Evolutionary conservation across 1,140 invertebrate species (phyloP).

Genomic region (Cydia fagiglandana): DNA sequence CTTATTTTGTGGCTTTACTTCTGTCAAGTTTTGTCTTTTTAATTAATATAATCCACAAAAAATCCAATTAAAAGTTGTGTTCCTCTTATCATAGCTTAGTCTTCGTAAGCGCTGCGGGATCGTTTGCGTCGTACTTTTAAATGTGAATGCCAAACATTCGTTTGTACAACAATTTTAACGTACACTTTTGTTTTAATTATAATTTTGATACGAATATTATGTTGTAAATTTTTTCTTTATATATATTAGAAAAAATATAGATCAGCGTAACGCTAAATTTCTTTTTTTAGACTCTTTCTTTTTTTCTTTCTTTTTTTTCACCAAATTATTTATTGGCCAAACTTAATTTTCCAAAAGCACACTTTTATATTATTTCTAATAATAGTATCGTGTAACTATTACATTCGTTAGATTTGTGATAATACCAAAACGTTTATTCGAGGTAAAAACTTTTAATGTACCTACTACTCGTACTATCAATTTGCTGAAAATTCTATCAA

Average conservation of each 20-base stretch:
- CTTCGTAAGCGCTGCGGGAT: conserved; percentile 41
- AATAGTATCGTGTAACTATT: too few relatives aligned
- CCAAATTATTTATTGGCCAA: too few relatives aligned
- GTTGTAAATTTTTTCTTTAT: not conserved
- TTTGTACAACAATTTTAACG: conserved; percentile 12
- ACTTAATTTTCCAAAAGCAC: too few relatives aligned
- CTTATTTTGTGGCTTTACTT: conserved; percentile 42
- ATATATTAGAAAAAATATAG: too few relatives aligned
- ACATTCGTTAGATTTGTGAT: too few relatives aligned
- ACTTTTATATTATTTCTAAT: too few relatives aligned
- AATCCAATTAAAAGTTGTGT: conserved; percentile 66
- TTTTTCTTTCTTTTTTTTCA: too few relatives aligned
- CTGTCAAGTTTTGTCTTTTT: conserved; percentile 46
- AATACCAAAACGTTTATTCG: too few relatives aligned
- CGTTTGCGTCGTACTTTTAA: conserved; percentile 23
- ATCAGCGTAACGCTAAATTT: too few relatives aligned
- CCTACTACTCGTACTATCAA: not conserved
- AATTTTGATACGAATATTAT: not conserved
- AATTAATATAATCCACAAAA: conserved; percentile 67
- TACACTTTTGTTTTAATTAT: not conserved
- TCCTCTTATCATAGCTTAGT: conserved; percentile 50
- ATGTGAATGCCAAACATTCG: conserved; percentile 27
- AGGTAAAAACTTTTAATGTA: too few relatives aligned
- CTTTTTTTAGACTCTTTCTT: too few relatives aligned
- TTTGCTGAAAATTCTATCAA: conserved; percentile 2